phyloP scores from a whole-genome alignment of 2,888 invertebrate species.

The Rhagonycha fulva region DNA sequence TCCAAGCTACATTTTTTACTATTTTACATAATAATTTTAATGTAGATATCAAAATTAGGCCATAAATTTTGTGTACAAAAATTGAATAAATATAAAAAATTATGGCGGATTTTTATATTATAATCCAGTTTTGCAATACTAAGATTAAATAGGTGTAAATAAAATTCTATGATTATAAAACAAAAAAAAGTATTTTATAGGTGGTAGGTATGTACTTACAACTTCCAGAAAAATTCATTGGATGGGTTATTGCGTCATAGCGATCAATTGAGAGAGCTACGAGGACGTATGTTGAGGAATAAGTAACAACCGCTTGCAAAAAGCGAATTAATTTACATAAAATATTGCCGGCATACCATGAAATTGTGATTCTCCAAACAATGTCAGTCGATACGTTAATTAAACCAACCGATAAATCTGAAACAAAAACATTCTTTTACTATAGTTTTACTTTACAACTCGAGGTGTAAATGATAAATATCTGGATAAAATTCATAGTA shows the following conservation, averaged over 20 bases:
- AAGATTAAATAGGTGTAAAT: too few species aligned
- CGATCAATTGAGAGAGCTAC: constrained; percentile 91
- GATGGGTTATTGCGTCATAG: constrained; percentile 91
- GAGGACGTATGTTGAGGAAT: constrained; percentile 89
- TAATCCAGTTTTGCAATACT: too few species aligned
- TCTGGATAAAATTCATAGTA: not conserved
- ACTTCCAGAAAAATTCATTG: constrained; percentile 93
- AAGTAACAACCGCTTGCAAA: constrained; percentile 84
- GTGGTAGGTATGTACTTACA: constrained; percentile 70
- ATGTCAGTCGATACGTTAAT: constrained; percentile 90
- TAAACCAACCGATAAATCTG: constrained; percentile 87
- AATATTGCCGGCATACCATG: constrained; percentile 87
- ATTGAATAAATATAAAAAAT: too few species aligned
- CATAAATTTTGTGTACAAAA: too few species aligned
- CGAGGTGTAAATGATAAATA: not conserved
- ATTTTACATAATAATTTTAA: too few species aligned
- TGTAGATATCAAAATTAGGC: too few species aligned
- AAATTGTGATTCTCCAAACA: constrained; percentile 85
- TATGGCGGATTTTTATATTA: too few species aligned
- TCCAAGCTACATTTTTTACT: too few species aligned
- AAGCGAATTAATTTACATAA: constrained; percentile 88
- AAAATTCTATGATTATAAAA: too few species aligned
- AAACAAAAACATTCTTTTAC: constrained; percentile 42
- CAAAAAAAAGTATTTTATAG: not conserved
- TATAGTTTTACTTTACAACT: not conserved